A percentile compares a stretch with the other conserved stretches of the same genome.
These are phyloP conservation scores for Tolmerus cingulatus DNA, from an alignment of 2,888 invertebrate species.

Conservation along the genomic window DNA sequence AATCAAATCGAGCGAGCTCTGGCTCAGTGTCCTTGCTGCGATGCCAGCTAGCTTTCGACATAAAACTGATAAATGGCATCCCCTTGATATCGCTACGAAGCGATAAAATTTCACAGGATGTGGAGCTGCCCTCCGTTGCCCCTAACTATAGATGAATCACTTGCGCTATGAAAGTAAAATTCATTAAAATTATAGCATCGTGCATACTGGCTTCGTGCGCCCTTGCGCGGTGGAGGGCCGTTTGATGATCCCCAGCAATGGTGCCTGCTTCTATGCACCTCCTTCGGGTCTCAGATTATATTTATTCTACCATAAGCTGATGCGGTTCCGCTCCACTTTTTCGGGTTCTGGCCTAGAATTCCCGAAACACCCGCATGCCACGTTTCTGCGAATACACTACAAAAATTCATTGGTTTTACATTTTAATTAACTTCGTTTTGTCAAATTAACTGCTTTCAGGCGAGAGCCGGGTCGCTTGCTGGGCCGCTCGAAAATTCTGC, in stretches of 20 bases:
- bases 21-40: neutral
- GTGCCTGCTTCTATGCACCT: neutral
- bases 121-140: neutral
- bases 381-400: neutral
- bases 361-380: neutral
- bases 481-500: neutral
- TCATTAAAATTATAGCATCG: constrained; percentile 20
- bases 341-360: neutral
- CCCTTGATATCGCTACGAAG: neutral
- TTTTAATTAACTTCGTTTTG: neutral
- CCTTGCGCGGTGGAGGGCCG: neutral
- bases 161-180: constrained; percentile 20
- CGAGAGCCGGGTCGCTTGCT: neutral
- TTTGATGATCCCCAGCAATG: neutral
- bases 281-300: neutral
- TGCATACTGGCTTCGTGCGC: neutral
- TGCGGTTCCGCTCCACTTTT: neutral
- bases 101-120: constrained; percentile 10
- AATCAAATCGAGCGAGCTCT: constrained; percentile 20
- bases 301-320: neutral
- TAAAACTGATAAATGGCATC: constrained; percentile 35
- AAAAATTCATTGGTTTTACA: neutral
- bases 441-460: neutral
- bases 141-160: constrained; percentile 11
- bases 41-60: constrained; percentile 28